Evolutionary conservation across 1,140 invertebrate species (phyloP).

Genomic region (Lepidurus couesii): DNA sequence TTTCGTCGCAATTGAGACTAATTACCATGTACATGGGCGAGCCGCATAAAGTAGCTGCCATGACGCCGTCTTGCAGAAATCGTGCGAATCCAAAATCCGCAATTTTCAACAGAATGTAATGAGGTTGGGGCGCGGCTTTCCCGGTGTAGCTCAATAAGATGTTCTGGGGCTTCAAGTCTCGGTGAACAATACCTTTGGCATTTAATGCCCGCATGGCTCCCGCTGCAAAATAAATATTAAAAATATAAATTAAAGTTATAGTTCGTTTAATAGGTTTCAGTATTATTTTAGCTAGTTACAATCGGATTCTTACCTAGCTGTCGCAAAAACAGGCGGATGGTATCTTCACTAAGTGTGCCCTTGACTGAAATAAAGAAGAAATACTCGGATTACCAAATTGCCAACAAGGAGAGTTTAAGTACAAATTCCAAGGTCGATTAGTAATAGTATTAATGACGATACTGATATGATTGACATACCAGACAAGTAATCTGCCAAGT

Average conservation of each 20-base stretch:
- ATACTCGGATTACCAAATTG: too few relatives aligned
- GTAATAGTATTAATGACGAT: too few relatives aligned
- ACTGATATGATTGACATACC: conserved; percentile 47
- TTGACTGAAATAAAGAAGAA: conserved; percentile 55
- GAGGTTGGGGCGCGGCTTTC: conserved; percentile 72
- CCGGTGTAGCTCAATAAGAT: conserved; percentile 82
- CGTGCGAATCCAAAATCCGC: conserved; percentile 99
- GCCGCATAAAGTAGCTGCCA: conserved; percentile 98
- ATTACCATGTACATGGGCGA: conserved; percentile 99
- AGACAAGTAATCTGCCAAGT: conserved; percentile 93
- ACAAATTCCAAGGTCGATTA: too few relatives aligned
- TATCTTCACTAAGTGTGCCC: conserved; percentile 93
- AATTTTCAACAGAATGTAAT: conserved; percentile 91
- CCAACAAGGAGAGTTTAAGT: too few relatives aligned
- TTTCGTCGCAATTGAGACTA: conserved; percentile 22
- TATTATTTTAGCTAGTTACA: too few relatives aligned
- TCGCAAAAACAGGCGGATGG: conserved; percentile 86
- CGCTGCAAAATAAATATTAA: conserved; percentile 52
- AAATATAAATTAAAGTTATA: too few relatives aligned
- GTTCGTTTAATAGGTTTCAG: not conserved
- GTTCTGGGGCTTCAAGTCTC: conserved; percentile 98
- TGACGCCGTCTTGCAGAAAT: conserved; percentile 95
- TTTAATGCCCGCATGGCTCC: conserved; percentile 94
- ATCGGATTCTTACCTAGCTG: conserved; percentile 68
- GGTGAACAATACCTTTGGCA: conserved; percentile 94